Conservation (phyloP, 2,113 vertebrate species). For the Thalassoma bifasciatum region DNA sequence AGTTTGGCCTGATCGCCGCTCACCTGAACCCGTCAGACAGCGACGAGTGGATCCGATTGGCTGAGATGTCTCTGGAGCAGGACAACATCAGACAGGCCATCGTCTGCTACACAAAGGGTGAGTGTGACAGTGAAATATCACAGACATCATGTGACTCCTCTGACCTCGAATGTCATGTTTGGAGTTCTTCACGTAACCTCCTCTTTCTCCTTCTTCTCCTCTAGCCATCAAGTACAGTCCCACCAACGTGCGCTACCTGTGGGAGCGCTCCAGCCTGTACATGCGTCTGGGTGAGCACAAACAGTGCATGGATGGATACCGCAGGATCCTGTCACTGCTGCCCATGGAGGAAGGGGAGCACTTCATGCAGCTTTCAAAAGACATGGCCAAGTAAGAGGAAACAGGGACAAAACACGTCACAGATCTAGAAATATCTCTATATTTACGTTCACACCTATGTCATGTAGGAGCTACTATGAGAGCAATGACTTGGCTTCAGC, state of each 20-base stretch:
- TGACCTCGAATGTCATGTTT: too few relatives aligned
- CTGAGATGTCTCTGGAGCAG: conserved; percentile 97
- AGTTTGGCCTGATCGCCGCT: conserved; percentile 96
- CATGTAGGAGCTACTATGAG: conserved; percentile 93
- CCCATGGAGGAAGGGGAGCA: conserved; percentile 92
- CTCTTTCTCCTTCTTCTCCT: not conserved
- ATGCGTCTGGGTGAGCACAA: conserved; percentile 96
- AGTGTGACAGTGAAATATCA: too few relatives aligned
- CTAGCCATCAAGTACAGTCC: conserved; percentile 93
- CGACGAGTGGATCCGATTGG: conserved; percentile 96
- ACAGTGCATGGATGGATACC: conserved; percentile 97
- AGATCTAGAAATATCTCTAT: too few relatives aligned
- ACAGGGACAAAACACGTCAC: too few relatives aligned
- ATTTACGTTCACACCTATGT: not conserved
- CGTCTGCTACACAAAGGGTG: conserved; percentile 97
- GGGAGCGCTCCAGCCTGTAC: conserved; percentile 95
- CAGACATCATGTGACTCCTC: too few relatives aligned
- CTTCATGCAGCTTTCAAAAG: conserved; percentile 96
- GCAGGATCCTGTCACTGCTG: conserved; percentile 91
- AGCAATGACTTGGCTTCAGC: conserved; percentile 91
- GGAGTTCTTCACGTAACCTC: too few relatives aligned
- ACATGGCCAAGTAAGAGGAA: conserved; percentile 94
- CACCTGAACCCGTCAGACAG: conserved; percentile 97
- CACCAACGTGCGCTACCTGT: conserved; percentile 95
- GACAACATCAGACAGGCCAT: conserved; percentile 97